Conservation (phyloP, 2,888 invertebrate genomes). For the Autographa pulchrina region DNA sequence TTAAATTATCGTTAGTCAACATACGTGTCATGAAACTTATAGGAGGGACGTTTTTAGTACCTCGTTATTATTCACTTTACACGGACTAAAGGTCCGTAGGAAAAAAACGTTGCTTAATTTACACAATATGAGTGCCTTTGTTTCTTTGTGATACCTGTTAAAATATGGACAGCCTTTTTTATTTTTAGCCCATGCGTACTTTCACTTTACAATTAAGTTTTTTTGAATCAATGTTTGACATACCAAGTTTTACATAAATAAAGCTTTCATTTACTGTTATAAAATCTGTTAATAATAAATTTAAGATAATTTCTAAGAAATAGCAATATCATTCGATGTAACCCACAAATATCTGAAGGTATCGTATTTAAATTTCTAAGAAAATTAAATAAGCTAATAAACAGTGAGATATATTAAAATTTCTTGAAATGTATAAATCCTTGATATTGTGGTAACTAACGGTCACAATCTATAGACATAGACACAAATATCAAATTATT, state of each 20-base stretch:
- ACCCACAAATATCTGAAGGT: neutral
- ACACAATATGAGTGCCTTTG: conserved; percentile 32
- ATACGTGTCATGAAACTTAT: neutral
- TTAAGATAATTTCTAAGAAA: neutral
- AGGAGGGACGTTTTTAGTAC: neutral
- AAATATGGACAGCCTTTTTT: conserved; percentile 43
- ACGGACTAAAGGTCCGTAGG: conserved; percentile 36
- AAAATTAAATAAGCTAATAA: neutral
- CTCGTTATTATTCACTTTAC: conserved; percentile 36
- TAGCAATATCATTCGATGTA: neutral
- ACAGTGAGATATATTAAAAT: neutral
- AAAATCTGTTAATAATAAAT: no score
- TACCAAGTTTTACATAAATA: no score
- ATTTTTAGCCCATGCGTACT: conserved; percentile 28
- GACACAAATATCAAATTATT: conserved; percentile 23
- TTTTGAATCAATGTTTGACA: no score
- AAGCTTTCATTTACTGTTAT: no score
- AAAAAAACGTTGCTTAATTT: conserved; percentile 36
- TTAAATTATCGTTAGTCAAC: neutral
- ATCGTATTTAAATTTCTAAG: neutral
- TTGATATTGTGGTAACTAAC: neutral
- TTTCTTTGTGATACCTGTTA: conserved; percentile 46
- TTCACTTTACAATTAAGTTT: conserved; percentile 20
- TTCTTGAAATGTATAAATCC: neutral
- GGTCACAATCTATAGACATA: no score